A percentile compares a stretch with the other conserved stretches of the same genome.
Evolutionary conservation across 2,797 vertebrate species (phyloP).

Genomic region (Cephalopachus bancanus): DNA sequence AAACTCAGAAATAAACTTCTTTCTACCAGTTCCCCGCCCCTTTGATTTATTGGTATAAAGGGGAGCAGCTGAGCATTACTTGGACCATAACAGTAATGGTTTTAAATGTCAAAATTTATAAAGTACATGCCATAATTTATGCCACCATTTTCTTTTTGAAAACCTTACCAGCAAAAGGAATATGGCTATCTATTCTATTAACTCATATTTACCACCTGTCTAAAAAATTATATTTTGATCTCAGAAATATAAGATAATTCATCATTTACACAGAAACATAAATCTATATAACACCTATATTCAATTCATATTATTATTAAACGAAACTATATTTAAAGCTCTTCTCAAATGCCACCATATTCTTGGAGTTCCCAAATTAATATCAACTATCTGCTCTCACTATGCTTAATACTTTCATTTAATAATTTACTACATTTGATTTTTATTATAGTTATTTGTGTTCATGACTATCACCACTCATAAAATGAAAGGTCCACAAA

Average conservation of each 20-base stretch:
- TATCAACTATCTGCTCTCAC: not conserved
- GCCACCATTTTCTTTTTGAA: constrained; percentile 21
- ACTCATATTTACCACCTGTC: not conserved
- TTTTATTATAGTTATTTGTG: constrained; percentile 8
- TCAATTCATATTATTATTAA: not conserved
- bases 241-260: not conserved
- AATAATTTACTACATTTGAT: constrained; percentile 31
- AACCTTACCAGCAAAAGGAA: constrained; percentile 12
- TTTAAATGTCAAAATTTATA: constrained; percentile 57
- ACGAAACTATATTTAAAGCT: constrained; percentile 23
- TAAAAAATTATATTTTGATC: not conserved
- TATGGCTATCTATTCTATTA: not conserved
- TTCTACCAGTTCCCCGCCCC: too few relatives aligned
- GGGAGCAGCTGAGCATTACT: too few relatives aligned
- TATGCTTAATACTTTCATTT: constrained; percentile 30
- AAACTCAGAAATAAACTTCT: too few relatives aligned
- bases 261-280: not conserved
- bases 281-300: not conserved
- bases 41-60: too few relatives aligned
- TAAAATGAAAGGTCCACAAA: constrained; percentile 12
- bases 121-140: not conserved
- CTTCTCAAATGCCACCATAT: not conserved
- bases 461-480: not conserved
- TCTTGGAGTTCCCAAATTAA: not conserved
- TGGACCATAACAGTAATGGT: not conserved